Conservation (phyloP, 1,140 invertebrate species). For the Euwallacea fornicatus region DNA sequence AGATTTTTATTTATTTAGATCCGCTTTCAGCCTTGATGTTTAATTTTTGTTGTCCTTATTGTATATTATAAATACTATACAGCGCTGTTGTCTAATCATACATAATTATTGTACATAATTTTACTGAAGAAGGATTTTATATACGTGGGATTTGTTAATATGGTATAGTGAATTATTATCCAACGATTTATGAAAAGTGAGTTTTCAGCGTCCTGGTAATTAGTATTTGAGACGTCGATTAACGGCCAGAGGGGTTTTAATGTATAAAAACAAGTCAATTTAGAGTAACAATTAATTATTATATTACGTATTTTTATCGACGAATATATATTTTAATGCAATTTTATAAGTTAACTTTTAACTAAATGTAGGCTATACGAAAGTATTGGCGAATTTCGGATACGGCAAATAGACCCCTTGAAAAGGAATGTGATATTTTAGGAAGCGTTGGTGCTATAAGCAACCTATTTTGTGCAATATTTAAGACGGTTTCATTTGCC, state of each 20-base stretch:
- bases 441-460: conserved; percentile 50
- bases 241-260: too few species aligned
- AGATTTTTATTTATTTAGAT: too few species aligned
- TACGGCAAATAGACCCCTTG: conserved; percentile 40
- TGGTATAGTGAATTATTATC: too few species aligned
- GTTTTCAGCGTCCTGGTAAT: too few species aligned
- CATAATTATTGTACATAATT: too few species aligned
- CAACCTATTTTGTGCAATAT: conserved; percentile 50
- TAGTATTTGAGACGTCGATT: too few species aligned
- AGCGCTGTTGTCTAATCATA: conserved; percentile 1
- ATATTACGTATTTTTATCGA: conserved; percentile 11
- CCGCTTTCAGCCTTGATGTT: too few species aligned
- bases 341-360: conserved; percentile 2
- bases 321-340: conserved; percentile 9
- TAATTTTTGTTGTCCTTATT: too few species aligned
- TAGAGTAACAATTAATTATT: not conserved
- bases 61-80: not conserved
- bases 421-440: conserved; percentile 50
- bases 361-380: conserved; percentile 16
- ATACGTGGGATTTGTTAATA: not conserved
- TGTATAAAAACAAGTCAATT: conserved; percentile 18
- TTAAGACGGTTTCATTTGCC: conserved; percentile 20
- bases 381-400: conserved; percentile 40
- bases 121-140: too few species aligned
- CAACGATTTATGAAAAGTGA: too few species aligned